Conservation (phyloP, 2,888 invertebrate genomes). For the Cacoxenus indagator region DNA sequence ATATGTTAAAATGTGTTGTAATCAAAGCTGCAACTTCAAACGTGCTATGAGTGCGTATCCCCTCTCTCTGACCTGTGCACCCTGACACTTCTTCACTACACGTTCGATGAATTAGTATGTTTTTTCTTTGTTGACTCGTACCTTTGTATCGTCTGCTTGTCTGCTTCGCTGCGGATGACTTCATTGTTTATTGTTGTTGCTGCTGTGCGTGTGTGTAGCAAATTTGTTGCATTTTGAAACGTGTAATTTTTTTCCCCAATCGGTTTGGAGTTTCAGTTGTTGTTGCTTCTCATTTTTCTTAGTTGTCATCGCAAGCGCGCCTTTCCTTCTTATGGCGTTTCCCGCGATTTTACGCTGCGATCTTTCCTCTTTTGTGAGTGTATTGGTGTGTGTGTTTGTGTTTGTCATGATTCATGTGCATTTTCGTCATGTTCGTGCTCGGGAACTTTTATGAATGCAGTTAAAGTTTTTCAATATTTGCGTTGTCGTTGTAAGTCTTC, state of each 20-base stretch:
- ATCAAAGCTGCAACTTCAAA: neutral
- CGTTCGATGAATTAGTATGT: neutral
- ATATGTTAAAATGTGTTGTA: neutral
- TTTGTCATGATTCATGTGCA: neutral
- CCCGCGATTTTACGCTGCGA: neutral
- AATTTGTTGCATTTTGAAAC: conserved; percentile 7
- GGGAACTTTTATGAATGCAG: neutral
- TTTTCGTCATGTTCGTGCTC: neutral
- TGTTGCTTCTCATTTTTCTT: neutral
- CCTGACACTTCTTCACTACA: neutral
- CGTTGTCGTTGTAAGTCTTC: neutral
- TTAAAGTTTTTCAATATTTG: neutral
- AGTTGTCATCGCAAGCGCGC: neutral
- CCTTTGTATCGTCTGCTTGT: neutral
- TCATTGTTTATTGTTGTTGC: neutral
- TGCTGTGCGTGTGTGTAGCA: conserved; percentile 1
- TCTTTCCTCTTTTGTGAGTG: neutral
- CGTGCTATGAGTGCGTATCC: too few relatives aligned
- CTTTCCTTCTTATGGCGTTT: neutral
- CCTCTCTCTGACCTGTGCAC: too few relatives aligned
- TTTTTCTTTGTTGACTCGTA: neutral
- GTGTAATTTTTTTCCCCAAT: neutral
- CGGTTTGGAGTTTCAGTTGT: neutral
- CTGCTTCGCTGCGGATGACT: neutral
- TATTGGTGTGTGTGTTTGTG: too few relatives aligned